Conservation (phyloP, 2,113 vertebrate species). For the Python bivittatus region DNA sequence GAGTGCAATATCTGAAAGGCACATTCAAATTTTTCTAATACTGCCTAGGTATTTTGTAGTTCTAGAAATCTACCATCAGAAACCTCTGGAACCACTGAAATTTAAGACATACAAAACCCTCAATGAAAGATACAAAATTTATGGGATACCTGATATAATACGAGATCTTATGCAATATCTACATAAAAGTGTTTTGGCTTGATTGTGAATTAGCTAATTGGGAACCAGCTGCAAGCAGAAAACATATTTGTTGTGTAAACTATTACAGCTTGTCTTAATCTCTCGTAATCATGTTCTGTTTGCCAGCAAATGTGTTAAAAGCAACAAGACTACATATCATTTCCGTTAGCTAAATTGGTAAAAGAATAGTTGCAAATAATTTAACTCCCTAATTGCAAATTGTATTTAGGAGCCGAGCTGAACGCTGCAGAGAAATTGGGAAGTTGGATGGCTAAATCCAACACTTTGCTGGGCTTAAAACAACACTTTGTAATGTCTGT, state of each 20-base stretch:
- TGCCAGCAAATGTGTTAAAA: constrained; percentile 24
- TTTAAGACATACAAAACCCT: background rate
- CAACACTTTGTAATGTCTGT: background rate
- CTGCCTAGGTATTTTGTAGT: background rate
- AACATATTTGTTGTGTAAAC: constrained; percentile 15
- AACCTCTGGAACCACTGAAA: background rate
- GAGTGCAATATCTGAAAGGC: background rate
- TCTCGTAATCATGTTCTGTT: constrained; percentile 9
- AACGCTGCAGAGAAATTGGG: constrained; percentile 20
- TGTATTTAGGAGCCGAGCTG: constrained; percentile 39
- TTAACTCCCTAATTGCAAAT: constrained; percentile 27
- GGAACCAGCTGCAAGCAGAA: constrained; percentile 1
- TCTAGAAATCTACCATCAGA: background rate
- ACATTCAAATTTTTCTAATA: background rate
- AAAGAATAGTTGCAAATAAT: constrained; percentile 47
- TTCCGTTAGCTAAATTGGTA: constrained; percentile 37
- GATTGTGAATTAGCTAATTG: background rate
- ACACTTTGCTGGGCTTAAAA: constrained; percentile 17
- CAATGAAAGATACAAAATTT: background rate
- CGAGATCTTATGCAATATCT: background rate
- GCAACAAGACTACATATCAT: constrained; percentile 31
- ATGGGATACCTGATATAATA: background rate
- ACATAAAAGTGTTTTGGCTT: background rate
- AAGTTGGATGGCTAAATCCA: background rate
- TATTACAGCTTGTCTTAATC: background rate